Base-by-base conservation (phyloP, 2,113 vertebrate genomes). In the Cyanoderma ruficeps region DNA sequence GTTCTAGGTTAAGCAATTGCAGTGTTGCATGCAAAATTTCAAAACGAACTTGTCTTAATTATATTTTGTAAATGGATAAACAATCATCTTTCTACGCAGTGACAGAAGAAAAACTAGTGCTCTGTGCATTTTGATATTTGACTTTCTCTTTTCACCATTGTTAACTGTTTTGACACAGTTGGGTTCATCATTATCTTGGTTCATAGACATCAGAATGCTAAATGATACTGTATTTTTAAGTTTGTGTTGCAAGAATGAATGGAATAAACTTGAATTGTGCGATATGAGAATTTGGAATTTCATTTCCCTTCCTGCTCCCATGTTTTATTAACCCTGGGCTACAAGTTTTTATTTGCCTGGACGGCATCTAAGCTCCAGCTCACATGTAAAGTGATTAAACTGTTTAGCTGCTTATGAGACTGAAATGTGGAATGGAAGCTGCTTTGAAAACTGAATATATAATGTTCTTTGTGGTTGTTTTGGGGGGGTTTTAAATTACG, bases 191-290 rank as follows among this genome's bases (percentile, higher is more conserved):
- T 97, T 96, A 97, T 83, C 94, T 97, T 98, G 96, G 96, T 97
- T 97, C 97, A 97, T 97, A 96, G 95, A 93, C 96, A 97, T 97
- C 96, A 87, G 97, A 98, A 97, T 98, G 98, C 98, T 98, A 97
- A 98, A 95, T 94, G 96, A 98, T 98, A 97, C 97, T 94, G 97
- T 98, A 97, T 98, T 98, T 97, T 98, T 97, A 94, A 97, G 97
- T 98, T 98, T 97, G 97, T 98, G 98, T 98, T 98, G 98, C 98
- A 98, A 97, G 98, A 98, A 98, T 97, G 98, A 98, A 98, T 98
- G 98, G 98, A 98, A 98, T 98, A 98, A 98, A 98, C 97, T 98
- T 98, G 98, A 98, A 98, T 98, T 97, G 98, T 98, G 98, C 88
- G 97, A 96, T 80, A 97, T 61, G 11, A 91, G 56, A 87, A 94